Percentiles rank a stretch among this genome's conserved stretches.
Conservation (phyloP, 1,140 invertebrate species). For the Drosophila sp. region DNA sequence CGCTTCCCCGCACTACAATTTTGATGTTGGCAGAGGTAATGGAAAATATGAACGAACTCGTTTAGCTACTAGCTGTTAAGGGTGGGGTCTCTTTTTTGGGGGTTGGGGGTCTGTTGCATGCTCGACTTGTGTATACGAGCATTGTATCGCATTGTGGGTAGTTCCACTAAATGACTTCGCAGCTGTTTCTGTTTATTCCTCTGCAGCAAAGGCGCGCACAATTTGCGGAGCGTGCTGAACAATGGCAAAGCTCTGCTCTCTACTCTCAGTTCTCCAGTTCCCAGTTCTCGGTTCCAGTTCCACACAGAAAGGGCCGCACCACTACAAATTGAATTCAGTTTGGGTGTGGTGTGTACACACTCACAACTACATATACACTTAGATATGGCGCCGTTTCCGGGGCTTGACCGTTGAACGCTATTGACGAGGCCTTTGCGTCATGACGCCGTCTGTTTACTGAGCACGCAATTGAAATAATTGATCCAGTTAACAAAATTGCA, state of each 20-base stretch:
- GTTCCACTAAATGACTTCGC: conserved; percentile 47
- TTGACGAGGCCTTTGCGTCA: conserved; percentile 61
- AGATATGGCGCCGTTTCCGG: conserved; percentile 22
- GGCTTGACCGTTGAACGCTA: conserved; percentile 49
- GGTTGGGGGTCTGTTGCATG: conserved; percentile 17
- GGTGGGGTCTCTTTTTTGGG: conserved; percentile 9
- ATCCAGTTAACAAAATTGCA: conserved; percentile 83
- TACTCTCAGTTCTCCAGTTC: no score
- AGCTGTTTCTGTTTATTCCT: conserved; percentile 56
- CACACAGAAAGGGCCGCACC: conserved; percentile 8
- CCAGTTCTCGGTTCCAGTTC: conserved; percentile 5
- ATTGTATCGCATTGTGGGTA: conserved; percentile 17
- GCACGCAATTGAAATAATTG: conserved; percentile 83
- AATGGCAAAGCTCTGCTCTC: conserved; percentile 51
- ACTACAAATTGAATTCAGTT: conserved; percentile 13
- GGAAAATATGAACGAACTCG: conserved; percentile 2
- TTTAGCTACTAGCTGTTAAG: conserved; percentile 21
- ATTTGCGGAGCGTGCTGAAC: conserved; percentile 54
- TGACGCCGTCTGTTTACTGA: conserved; percentile 68
- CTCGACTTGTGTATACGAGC: neutral
- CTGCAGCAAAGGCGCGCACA: conserved; percentile 39
- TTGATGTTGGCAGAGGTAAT: conserved; percentile 18
- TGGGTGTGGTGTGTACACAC: conserved; percentile 4
- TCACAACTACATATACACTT: neutral
- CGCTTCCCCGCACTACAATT: conserved; percentile 1